Evolutionary conservation across 2,113 vertebrate species (phyloP).

Genomic region (Caracal caracal): DNA sequence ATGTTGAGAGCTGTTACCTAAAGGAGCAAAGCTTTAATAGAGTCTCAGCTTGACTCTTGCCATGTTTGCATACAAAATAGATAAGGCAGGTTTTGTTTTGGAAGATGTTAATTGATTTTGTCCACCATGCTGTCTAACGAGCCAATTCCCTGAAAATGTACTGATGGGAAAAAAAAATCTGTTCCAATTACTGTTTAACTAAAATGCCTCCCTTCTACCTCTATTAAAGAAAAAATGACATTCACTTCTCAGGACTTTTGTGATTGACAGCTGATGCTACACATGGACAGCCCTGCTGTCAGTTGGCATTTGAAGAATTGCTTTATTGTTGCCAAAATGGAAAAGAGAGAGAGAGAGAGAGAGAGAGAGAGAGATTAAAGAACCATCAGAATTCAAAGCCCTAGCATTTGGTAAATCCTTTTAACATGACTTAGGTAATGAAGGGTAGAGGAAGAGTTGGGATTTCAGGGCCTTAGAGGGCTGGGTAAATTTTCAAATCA

Average conservation of each 20-base stretch:
- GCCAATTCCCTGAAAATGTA: constrained; percentile 62
- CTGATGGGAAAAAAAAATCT: constrained; percentile 15
- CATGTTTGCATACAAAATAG: constrained; percentile 71
- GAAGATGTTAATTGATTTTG: constrained; percentile 74
- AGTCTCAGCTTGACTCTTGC: constrained; percentile 64
- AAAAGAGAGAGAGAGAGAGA: neutral
- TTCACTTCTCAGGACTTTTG: neutral
- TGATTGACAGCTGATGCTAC: neutral
- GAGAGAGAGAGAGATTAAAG: neutral
- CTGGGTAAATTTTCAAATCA: neutral
- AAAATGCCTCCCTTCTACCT: constrained; percentile 6
- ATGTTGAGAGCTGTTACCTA: constrained; percentile 50
- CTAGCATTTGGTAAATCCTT: neutral
- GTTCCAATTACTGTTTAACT: constrained; percentile 56
- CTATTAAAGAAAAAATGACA: neutral
- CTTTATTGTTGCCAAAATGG: constrained; percentile 11
- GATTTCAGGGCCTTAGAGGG: neutral
- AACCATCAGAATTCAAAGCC: neutral
- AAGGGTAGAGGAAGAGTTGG: neutral
- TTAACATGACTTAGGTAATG: neutral
- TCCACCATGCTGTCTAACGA: constrained; percentile 67
- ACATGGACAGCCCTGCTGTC: neutral
- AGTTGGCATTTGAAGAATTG: neutral
- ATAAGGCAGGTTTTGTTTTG: constrained; percentile 69
- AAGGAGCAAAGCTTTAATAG: constrained; percentile 64